Evolutionary conservation across 2,113 vertebrate species (phyloP), one percentile per base, ranked within the genome.

Genomic region (Chionomys nivalis): DNA sequence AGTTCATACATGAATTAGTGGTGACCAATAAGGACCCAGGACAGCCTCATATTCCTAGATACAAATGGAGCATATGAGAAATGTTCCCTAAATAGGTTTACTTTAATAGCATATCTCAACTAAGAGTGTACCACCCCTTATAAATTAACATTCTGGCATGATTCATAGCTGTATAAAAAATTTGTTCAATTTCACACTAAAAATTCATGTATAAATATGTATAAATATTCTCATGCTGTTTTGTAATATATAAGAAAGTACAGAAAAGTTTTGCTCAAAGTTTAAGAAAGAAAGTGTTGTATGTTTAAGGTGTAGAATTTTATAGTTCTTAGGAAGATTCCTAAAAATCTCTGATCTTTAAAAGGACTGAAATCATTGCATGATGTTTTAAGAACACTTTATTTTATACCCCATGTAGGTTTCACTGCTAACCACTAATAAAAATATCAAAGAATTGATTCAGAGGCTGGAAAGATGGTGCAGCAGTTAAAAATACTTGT

Each of bases 131-230:
- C 72, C 73, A 58, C 2, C 42, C 28, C 17, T 19, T 83, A 52
- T 31, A 96, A 96, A 65, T 91, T 42, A 89, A 55, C 17, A 95
- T 72, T 58, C 6, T 94, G 90, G n/a, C 23, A 79, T 93, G 86
- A 42, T 93, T 76, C 28, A 73, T 6, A 79, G 58, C 58, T 92
- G 42, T 93, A 42, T 66, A 83, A 95, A 94, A 82, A 26, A 85
- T 87, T 81, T 87, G 65, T 61, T 75, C 5, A 96, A 66, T 31
- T 95, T 96, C 73, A 44, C 44, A 92, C 36, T 31, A 28, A 72
- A 91, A 73, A 89, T 23, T 33, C 3, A 77, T 16, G 3, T 58
- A 78, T 58, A 89, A 68, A 65, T 78, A 65, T 61, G 14, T n/a
- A 42, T 78, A 92, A 93, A 86, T 4, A 61, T 23, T 47, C 36